A percentile compares a stretch with the other conserved stretches of the same genome.
These are phyloP conservation scores for Steinernema hermaphroditum DNA, from an alignment of 2,888 invertebrate species.

Conservation along the genomic window DNA sequence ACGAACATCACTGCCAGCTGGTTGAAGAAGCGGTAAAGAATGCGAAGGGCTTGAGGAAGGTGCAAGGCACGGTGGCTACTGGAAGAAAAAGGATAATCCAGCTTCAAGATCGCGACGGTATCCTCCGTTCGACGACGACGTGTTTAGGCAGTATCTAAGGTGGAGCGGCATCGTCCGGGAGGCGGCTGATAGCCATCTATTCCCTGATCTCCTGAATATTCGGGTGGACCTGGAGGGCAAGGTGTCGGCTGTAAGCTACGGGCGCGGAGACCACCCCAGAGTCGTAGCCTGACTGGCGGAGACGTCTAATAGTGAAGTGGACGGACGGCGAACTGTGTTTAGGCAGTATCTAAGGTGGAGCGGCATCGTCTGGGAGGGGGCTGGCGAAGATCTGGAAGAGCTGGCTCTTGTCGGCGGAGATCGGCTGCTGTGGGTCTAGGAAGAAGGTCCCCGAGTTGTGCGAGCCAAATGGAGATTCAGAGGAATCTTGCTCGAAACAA, in stretches of 20 bases:
- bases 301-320: neutral
- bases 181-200: neutral
- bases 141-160: neutral
- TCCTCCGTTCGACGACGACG: neutral
- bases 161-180: no score
- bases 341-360: neutral
- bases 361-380: no score
- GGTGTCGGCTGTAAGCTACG: neutral
- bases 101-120: no score
- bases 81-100: no score
- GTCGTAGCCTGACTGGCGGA: slow-evolving; percentile 12
- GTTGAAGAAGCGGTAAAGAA: no score
- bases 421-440: neutral
- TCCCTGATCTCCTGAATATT: neutral
- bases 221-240: slow-evolving; percentile 26
- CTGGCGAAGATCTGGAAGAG: neutral
- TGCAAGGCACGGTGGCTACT: no score
- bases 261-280: neutral
- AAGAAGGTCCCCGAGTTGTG: neutral
- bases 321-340: neutral
- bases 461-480: neutral
- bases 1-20: no score
- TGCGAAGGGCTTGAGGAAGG: no score
- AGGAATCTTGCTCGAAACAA: neutral
- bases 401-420: neutral